Conservation (phyloP, 2,113 vertebrate genomes). For the Microtus ochrogaster region DNA sequence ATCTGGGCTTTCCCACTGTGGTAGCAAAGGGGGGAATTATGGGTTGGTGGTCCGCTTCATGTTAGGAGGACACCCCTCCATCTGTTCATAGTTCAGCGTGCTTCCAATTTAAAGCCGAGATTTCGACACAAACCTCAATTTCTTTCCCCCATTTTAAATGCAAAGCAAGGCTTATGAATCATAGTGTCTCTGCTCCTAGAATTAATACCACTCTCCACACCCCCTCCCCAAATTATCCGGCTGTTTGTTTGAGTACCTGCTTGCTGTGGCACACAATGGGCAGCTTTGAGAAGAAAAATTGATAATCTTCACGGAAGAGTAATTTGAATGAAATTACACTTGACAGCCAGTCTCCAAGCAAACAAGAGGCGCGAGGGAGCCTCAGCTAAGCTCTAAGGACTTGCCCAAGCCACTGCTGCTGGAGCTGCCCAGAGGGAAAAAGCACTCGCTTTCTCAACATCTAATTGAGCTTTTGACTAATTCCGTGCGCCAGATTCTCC, state of each 20-base stretch:
- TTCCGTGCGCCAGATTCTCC: constrained; percentile 85
- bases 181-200: constrained; percentile 75
- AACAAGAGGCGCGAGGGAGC: constrained; percentile 88
- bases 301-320: constrained; percentile 92
- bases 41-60: constrained; percentile 85
- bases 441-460: constrained; percentile 83
- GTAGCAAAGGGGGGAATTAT: constrained; percentile 87
- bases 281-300: constrained; percentile 94
- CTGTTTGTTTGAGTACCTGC: constrained; percentile 90
- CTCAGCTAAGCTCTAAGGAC: constrained; percentile 88
- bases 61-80: constrained; percentile 88
- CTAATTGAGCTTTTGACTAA: constrained; percentile 89
- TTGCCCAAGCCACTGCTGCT: constrained; percentile 88
- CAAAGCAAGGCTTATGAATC: constrained; percentile 83
- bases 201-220: constrained; percentile 85
- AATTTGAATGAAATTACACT: constrained; percentile 95
- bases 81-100: constrained; percentile 88
- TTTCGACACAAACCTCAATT: constrained; percentile 85
- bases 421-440: constrained; percentile 86
- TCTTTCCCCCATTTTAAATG: constrained; percentile 85
- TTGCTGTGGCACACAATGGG: constrained; percentile 91
- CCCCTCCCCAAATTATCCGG: constrained; percentile 85
- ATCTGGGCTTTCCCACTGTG: constrained; percentile 91
- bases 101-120: constrained; percentile 86
- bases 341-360: constrained; percentile 93